Conservation (phyloP, 2,888 invertebrate genomes). For the Ganaspis brasiliensis region DNA sequence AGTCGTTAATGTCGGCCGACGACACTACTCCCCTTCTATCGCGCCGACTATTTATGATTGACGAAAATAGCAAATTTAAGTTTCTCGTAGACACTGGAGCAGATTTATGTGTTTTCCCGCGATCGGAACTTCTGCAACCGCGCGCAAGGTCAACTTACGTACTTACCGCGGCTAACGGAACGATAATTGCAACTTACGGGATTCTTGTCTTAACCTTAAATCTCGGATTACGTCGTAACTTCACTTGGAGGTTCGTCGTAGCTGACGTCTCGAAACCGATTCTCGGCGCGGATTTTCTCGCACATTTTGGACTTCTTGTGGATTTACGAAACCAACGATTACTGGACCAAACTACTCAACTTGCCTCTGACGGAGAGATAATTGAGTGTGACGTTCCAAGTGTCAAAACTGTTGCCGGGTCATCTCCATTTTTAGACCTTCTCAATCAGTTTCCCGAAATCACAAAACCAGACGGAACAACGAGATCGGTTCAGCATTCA, state of each 20-base stretch:
- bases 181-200: slow-evolving; percentile 70
- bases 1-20: too few species aligned
- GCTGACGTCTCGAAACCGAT: slow-evolving; percentile 73
- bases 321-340: neutral
- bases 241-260: slow-evolving; percentile 70
- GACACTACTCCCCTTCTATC: neutral
- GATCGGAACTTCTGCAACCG: slow-evolving; percentile 53
- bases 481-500: slow-evolving; percentile 23
- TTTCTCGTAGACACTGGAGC: slow-evolving; percentile 63
- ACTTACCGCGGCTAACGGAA: slow-evolving; percentile 72
- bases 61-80: slow-evolving; percentile 38
- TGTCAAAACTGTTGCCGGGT: slow-evolving; percentile 33
- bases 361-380: slow-evolving; percentile 10
- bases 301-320: neutral
- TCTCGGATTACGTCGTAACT: slow-evolving; percentile 68
- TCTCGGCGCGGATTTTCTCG: slow-evolving; percentile 69
- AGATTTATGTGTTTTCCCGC: slow-evolving; percentile 60
- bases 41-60: slow-evolving; percentile 58
- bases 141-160: slow-evolving; percentile 62
- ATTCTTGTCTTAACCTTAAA: slow-evolving; percentile 59
- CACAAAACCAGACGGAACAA: slow-evolving; percentile 52
- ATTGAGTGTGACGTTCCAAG: slow-evolving; percentile 2
- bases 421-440: slow-evolving; percentile 23
- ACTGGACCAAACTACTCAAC: neutral
- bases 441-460: slow-evolving; percentile 47